Conservation (phyloP, 35 echinoderm and acorn worm species). For the Ophiothrix spiculata region DNA sequence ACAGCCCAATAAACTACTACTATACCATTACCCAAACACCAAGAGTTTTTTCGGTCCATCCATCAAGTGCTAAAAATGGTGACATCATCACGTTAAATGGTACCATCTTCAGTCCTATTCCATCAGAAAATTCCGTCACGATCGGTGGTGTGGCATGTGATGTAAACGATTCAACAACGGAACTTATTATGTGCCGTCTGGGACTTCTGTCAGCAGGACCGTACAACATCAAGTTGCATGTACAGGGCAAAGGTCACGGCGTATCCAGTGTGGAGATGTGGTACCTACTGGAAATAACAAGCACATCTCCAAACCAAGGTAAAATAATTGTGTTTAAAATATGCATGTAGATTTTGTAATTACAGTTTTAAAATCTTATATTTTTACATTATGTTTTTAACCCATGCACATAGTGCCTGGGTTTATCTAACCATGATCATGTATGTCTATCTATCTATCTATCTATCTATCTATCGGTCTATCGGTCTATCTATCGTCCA, state of each 20-base stretch:
- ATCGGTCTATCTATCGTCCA: too few relatives aligned
- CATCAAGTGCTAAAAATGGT: constrained; percentile 40
- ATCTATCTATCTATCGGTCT: too few relatives aligned
- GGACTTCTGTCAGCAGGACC: constrained; percentile 65
- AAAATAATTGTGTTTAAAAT: too few relatives aligned
- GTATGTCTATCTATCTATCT: too few relatives aligned
- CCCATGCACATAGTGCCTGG: too few relatives aligned
- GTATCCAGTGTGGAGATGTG: constrained; percentile 29
- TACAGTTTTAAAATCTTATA: too few relatives aligned
- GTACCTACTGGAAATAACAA: constrained; percentile 21
- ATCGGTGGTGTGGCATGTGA: constrained; percentile 61
- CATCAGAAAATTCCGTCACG: constrained; percentile 43
- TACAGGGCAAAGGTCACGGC: constrained; percentile 34
- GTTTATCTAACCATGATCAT: too few relatives aligned
- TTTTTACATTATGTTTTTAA: too few relatives aligned
- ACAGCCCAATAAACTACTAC: constrained; percentile 30
- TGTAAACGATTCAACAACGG: constrained; percentile 34
- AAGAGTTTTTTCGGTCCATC: constrained; percentile 43
- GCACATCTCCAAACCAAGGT: too few relatives aligned
- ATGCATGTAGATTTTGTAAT: too few relatives aligned
- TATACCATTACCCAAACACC: constrained; percentile 45
- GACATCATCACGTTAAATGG: constrained; percentile 80
- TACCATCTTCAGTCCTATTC: constrained; percentile 31
- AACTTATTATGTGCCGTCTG: constrained; percentile 40
- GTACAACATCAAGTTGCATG: constrained; percentile 46